Base-by-base conservation (phyloP, 2,888 invertebrate genomes). In the Oxytorus armatus region DNA sequence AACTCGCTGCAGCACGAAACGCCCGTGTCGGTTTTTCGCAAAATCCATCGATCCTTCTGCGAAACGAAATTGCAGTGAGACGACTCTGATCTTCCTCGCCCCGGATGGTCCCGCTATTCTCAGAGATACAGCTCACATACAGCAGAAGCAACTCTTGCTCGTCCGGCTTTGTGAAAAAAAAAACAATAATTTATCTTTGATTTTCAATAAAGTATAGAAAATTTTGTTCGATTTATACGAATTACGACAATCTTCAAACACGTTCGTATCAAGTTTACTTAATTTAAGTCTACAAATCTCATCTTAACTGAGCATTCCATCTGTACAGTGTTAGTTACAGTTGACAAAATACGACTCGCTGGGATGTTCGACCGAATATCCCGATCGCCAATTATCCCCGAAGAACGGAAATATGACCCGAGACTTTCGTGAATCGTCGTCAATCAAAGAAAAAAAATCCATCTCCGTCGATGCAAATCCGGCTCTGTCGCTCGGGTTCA, bases 1-100 rank as follows among this genome's bases (percentile, higher is more conserved):
- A 47, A 18, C 57, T 57, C 25, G 33, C 21, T 14, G 14, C 39
- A 29, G 44, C 49, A 42, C 69, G 53, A 10, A 75, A 59, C 63
- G 55, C 77, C 83, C 81, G 33, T 69, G 82, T 85, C 23, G 47
- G 10, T 36, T 55, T 87, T 86, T 88, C 86, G 83, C 86, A 86
- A 85, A 87, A 84, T 83, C 82, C 84, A 86, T 83, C 83, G 73
- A 82, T 81, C 79, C 74, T 83, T 83, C 76, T 66, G 51, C 77
- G 83, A 77, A 81, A 81, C 66, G 59, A 77, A 75, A 77, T 59
- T 72, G 55, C 61, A 61, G 44, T 8, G 29, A 53, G n/a, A 21
- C 44, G 59, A 47, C 47, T 65, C 42, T 33, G 63, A 63, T 77
- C 63, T n/a, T 65, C 44, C 33, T 36, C 8, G 1, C 61, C 68